Conservation (phyloP, 2,797 vertebrate genomes). For the Rhabdophis nuchalis region DNA sequence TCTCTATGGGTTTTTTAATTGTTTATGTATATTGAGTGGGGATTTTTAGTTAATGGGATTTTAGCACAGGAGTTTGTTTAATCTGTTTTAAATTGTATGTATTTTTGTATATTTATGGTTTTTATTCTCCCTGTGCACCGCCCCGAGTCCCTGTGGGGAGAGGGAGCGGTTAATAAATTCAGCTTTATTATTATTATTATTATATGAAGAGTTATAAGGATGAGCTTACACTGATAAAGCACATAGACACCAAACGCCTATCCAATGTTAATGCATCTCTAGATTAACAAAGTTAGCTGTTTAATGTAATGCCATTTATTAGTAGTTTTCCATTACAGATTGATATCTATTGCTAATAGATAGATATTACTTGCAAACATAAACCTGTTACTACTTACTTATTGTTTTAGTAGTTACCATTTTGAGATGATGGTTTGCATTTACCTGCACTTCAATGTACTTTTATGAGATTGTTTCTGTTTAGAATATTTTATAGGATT, state of each 20-base stretch:
- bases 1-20: too few species aligned
- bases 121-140: too few species aligned
- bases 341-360: not conserved
- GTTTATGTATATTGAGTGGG: too few species aligned
- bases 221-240: not conserved
- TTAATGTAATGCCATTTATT: not conserved
- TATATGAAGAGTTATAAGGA: not conserved
- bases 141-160: too few species aligned
- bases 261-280: not conserved
- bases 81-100: too few species aligned
- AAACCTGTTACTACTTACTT: not conserved
- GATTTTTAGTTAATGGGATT: too few species aligned
- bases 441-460: not conserved
- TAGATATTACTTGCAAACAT: not conserved
- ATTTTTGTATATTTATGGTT: too few species aligned
- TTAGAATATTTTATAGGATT: slow-evolving; percentile 37
- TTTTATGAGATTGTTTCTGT: not conserved
- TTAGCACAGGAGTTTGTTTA: too few species aligned
- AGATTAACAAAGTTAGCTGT: not conserved
- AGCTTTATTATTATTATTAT: too few species aligned
- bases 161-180: too few species aligned
- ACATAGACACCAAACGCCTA: not conserved
- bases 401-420: not conserved
- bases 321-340: not conserved
- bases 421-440: not conserved